These are phyloP conservation scores for Megalopta genalis DNA, from an alignment of 1,140 invertebrate genomes.

Conservation along the genomic window DNA sequence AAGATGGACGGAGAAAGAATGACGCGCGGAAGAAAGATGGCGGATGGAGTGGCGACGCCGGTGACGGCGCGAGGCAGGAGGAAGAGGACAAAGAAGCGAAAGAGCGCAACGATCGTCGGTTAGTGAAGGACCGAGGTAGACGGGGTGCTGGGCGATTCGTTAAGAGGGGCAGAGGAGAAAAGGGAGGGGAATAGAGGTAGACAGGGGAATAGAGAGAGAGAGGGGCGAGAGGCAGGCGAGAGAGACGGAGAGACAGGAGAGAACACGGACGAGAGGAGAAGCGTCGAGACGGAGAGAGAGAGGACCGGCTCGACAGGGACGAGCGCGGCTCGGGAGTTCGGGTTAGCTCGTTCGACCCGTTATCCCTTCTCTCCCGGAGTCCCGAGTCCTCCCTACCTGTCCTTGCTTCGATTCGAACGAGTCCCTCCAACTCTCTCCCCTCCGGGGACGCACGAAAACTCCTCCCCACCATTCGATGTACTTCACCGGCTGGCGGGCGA, in stretches of 20 bases:
- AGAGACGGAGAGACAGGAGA: constrained; percentile 16
- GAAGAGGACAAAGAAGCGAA: constrained; percentile 49
- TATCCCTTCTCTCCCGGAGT: constrained; percentile 73
- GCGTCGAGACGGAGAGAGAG: constrained; percentile 51
- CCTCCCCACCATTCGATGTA: constrained; percentile 16
- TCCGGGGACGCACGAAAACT: constrained; percentile 42
- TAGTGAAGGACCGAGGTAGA: constrained; percentile 17
- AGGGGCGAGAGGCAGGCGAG: no score
- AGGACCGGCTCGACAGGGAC: constrained; percentile 42
- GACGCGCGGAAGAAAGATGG: constrained; percentile 57
- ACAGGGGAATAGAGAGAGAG: no score
- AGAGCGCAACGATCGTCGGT: constrained; percentile 9
- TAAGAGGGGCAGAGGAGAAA: constrained; percentile 1
- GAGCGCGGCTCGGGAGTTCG: constrained; percentile 67
- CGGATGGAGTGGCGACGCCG: constrained; percentile 35
- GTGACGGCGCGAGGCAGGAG: constrained; percentile 43
- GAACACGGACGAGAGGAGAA: constrained; percentile 15
- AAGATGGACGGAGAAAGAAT: constrained; percentile 47
- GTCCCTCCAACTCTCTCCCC: constrained; percentile 34
- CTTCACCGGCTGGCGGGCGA: constrained; percentile 59
- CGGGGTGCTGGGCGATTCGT: constrained; percentile 20
- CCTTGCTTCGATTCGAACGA: constrained; percentile 71
- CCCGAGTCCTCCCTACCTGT: constrained; percentile 65
- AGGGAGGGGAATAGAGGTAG: constrained; percentile 20
- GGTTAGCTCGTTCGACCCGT: constrained; percentile 81